Conservation (phyloP, 2,888 invertebrate species). For the Campoletis raptor region DNA sequence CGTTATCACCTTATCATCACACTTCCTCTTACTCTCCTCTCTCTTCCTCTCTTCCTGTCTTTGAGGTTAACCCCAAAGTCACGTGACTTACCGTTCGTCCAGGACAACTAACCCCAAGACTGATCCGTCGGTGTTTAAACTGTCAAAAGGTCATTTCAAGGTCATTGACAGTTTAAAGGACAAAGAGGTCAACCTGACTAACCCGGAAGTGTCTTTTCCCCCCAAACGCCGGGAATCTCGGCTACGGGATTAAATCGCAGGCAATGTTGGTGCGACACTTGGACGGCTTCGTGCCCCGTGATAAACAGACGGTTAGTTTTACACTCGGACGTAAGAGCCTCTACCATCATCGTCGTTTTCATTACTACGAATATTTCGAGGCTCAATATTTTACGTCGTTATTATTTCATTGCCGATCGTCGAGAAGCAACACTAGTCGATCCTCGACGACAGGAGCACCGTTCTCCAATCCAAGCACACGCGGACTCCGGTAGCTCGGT, state of each 20-base stretch:
- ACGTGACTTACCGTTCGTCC: not conserved
- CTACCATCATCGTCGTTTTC: slow-evolving; percentile 1
- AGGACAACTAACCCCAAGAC: not conserved
- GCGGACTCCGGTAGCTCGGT: slow-evolving; percentile 83
- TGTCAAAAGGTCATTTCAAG: not conserved
- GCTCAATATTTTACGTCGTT: not conserved
- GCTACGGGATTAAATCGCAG: slow-evolving; percentile 68
- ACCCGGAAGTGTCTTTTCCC: not conserved
- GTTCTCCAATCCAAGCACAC: slow-evolving; percentile 75
- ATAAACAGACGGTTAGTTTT: slow-evolving; percentile 78
- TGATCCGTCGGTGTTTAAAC: not conserved
- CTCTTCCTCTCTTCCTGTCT: not conserved
- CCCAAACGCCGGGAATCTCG: slow-evolving; percentile 33
- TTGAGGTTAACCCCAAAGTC: not conserved
- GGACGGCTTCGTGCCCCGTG: slow-evolving; percentile 72
- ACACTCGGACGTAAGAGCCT: slow-evolving; percentile 34
- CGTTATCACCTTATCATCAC: not conserved
- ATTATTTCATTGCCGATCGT: slow-evolving; percentile 72
- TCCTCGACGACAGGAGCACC: slow-evolving; percentile 56
- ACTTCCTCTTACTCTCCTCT: not conserved
- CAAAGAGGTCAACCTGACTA: not conserved
- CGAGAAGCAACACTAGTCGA: slow-evolving; percentile 71
- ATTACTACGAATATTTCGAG: not conserved
- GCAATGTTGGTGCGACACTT: slow-evolving; percentile 79
- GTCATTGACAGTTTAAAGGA: slow-evolving; percentile 1